phyloP scores from a whole-genome alignment of 2,113 vertebrate species.

The Ophiodon elongatus region DNA sequence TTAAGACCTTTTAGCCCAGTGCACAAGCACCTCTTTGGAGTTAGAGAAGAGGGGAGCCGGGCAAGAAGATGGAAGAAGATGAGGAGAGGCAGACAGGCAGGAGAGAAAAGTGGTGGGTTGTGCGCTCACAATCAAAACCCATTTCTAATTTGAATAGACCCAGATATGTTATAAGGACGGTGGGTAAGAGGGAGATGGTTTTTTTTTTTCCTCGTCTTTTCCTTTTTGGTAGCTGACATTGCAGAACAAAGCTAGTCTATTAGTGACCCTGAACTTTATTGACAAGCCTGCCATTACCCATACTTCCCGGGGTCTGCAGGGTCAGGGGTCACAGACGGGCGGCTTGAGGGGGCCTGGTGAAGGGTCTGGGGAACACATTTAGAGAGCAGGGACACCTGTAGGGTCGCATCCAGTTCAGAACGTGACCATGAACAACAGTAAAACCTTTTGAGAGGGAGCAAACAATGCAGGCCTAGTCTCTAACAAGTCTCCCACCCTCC shows the following conservation, averaged over 20 bases:
- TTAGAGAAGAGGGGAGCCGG: constrained; percentile 76
- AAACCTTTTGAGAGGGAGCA: constrained; percentile 68
- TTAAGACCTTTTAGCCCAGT: constrained; percentile 93
- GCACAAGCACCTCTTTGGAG: constrained; percentile 88
- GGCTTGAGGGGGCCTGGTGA: constrained; percentile 80
- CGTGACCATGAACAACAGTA: constrained; percentile 67
- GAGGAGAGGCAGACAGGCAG: constrained; percentile 51
- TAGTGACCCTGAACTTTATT: constrained; percentile 92
- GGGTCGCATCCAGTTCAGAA: constrained; percentile 87
- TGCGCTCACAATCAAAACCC: constrained; percentile 91
- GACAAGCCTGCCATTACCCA: constrained; percentile 91
- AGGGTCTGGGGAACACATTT: constrained; percentile 90
- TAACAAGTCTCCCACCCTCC: constrained; percentile 44
- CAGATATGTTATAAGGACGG: constrained; percentile 62
- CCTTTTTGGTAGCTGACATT: constrained; percentile 74
- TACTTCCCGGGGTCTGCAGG: constrained; percentile 85
- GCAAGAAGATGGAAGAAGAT: constrained; percentile 69
- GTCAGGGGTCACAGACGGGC: constrained; percentile 86
- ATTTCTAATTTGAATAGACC: constrained; percentile 88
- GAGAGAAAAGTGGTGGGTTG: constrained; percentile 37
- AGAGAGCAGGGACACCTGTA: constrained; percentile 93
- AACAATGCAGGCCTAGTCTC: constrained; percentile 70
- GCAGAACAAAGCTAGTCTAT: constrained; percentile 90
- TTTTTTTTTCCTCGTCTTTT: constrained; percentile 65
- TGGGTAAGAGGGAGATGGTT: constrained; percentile 52